Base-by-base conservation (phyloP, 1,140 invertebrate species). In the Cylas formicarius region DNA sequence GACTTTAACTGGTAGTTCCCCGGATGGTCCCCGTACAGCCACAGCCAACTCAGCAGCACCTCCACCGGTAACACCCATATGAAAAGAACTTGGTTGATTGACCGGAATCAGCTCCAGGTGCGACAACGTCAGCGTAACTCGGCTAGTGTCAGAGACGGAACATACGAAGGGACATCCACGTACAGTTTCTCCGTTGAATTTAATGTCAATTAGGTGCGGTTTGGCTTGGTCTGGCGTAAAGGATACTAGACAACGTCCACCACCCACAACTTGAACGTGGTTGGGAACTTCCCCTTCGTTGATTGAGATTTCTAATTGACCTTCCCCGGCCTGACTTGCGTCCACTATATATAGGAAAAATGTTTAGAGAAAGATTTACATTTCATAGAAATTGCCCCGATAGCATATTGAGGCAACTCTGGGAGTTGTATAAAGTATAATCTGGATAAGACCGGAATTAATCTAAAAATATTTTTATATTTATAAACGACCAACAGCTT, bases 261-360 rank as follows among this genome's bases (percentile, higher is more conserved):
- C 90, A 29, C 91, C 91, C 4, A 97, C 86, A 10, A 92, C 88
- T 67, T 91, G 89, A 13, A 97, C 93, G 69, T 97, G 90, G 74
- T 97, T 97, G 24, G 93, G 93, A 21, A 97, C 90, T 75, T 95
- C 90, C 48, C 93, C 93, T 70, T 97, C 90, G 65, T 97, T 97
- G 63, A 97, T 93, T 43, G 91, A 94, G 61, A 97, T 97, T 76
- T 97, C 93, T 55, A 97, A 74, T 69, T 96, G 91, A 20, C 93
- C 93, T 76, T 97, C 92, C 26, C 93, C 93, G 32, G 92, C 93
- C 59, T 91, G 86, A 61, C 87, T 90, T 7, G 93, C 93, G 71
- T 97, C 91, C 59, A 97, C 92, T 90, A 67, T 41, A 75, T 75
- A 50, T 33, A 43, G 57, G 44, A 13, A 20, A n/a, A n/a, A n/a